Evolutionary conservation across 2,888 invertebrate genomes (phyloP).

Genomic region (Drosophila imparisetae): DNA sequence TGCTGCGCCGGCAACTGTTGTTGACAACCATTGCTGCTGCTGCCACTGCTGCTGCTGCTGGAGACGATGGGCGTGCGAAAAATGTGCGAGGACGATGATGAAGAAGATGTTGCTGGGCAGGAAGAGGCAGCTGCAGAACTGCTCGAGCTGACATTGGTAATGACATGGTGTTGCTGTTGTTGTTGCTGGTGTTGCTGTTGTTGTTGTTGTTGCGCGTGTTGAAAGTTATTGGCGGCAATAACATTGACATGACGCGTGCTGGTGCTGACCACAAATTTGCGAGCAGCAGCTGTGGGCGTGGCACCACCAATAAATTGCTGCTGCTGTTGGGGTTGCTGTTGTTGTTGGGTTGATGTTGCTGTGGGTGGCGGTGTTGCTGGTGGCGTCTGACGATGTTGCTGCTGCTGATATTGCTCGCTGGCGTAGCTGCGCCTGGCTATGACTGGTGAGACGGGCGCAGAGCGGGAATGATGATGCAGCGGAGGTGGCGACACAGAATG

Average conservation of each 20-base stretch:
- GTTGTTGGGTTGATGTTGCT: conserved; percentile 35
- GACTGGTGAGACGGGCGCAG: conserved; percentile 76
- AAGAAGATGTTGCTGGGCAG: conserved; percentile 47
- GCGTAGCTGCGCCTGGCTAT: conserved; percentile 59
- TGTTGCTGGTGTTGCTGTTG: conserved; percentile 42
- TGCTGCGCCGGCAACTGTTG: conserved; percentile 51
- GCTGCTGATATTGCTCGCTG: conserved; percentile 73
- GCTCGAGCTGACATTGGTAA: conserved; percentile 62
- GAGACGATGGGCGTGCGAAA: conserved; percentile 84
- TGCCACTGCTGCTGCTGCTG: conserved; percentile 75
- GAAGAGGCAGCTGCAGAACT: conserved; percentile 55
- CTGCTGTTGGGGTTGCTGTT: conserved; percentile 39
- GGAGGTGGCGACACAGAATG: conserved; percentile 80
- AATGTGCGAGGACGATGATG: conserved; percentile 62
- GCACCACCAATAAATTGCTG: conserved; percentile 49
- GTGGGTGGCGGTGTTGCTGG: conserved; percentile 31
- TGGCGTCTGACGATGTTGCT: conserved; percentile 42
- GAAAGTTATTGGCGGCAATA: conserved; percentile 77
- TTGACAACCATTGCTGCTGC: conserved; percentile 40
- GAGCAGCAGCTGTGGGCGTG: conserved; percentile 71
- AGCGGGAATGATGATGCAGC: conserved; percentile 78
- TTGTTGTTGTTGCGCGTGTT: conserved; percentile 64
- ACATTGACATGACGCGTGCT: conserved; percentile 82
- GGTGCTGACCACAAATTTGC: conserved; percentile 82
- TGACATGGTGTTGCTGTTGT: conserved; percentile 54